These are phyloP conservation scores for Watsonalla binaria DNA, from an alignment of 2,888 invertebrate species.

Conservation along the genomic window DNA sequence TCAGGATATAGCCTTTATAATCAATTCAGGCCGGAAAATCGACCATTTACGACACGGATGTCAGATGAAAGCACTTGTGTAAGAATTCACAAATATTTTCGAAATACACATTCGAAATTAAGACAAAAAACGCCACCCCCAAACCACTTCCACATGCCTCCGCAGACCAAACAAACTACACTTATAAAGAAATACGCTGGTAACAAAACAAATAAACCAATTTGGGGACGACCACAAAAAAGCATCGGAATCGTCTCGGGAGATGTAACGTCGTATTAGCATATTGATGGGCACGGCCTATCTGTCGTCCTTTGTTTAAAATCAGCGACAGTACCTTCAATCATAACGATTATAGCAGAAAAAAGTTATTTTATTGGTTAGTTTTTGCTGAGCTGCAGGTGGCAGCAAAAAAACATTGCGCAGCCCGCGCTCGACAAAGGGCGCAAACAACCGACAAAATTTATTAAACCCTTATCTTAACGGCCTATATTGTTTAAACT, in stretches of 20 bases:
- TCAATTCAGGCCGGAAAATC: conserved; percentile 27
- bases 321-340: conserved; percentile 75
- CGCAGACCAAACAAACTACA: conserved; percentile 64
- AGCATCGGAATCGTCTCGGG: conserved; percentile 43
- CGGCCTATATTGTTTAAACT: background rate
- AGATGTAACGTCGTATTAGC: conserved; percentile 63
- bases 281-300: conserved; percentile 71
- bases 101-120: conserved; percentile 14
- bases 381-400: conserved; percentile 64
- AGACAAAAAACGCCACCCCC: conserved; percentile 15
- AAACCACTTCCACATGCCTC: conserved; percentile 49
- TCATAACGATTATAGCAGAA: conserved; percentile 63
- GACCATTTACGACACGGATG: conserved; percentile 20
- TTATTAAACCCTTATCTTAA: conserved; percentile 15
- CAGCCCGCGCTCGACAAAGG: conserved; percentile 15
- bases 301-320: conserved; percentile 72
- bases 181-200: conserved; percentile 61
- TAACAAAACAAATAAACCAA: conserved; percentile 76
- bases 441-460: conserved; percentile 17
- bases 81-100: conserved; percentile 28
- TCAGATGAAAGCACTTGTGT: conserved; percentile 22
- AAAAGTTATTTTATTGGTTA: conserved; percentile 60
- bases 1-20: conserved; percentile 29
- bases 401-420: conserved; percentile 44
- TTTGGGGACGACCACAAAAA: conserved; percentile 63